Evolutionary conservation across 2,888 invertebrate species (phyloP).

Genomic region (Eupithecia pulchellata): DNA sequence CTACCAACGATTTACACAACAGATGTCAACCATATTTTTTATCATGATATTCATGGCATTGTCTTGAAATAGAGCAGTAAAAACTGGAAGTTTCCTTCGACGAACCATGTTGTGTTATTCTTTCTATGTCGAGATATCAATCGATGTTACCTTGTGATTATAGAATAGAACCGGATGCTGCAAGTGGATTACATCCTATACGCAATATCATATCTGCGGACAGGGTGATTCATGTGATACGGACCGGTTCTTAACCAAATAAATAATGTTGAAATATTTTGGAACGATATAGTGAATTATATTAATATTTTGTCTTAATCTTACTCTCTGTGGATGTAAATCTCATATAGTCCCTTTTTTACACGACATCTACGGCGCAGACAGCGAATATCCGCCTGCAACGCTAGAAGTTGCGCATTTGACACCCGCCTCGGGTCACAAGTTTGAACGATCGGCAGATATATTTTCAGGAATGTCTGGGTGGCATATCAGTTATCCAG

Average conservation of each 20-base stretch:
- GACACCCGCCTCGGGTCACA: neutral
- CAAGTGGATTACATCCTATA: conserved; percentile 51
- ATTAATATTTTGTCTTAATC: neutral
- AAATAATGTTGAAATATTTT: neutral
- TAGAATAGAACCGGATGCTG: conserved; percentile 55
- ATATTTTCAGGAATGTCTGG: neutral
- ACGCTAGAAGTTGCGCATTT: neutral
- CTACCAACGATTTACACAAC: neutral
- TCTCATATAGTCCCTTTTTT: neutral
- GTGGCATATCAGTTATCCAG: neutral
- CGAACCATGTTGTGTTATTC: conserved; percentile 43
- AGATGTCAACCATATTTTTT: conserved; percentile 21
- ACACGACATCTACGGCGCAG: neutral
- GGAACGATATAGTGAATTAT: neutral
- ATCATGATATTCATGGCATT: conserved; percentile 29
- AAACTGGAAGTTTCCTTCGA: conserved; percentile 37
- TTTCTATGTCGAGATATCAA: conserved; percentile 39
- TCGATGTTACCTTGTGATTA: conserved; percentile 47
- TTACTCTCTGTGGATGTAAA: neutral
- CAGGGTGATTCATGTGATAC: conserved; percentile 3
- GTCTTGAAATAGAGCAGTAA: conserved; percentile 37
- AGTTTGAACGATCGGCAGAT: neutral
- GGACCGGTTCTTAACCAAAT: neutral
- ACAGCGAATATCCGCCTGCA: neutral
- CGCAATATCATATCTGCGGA: conserved; percentile 24